phyloP scores from a whole-genome alignment of 2,888 invertebrate species.

The Agrotis exclamationis region DNA sequence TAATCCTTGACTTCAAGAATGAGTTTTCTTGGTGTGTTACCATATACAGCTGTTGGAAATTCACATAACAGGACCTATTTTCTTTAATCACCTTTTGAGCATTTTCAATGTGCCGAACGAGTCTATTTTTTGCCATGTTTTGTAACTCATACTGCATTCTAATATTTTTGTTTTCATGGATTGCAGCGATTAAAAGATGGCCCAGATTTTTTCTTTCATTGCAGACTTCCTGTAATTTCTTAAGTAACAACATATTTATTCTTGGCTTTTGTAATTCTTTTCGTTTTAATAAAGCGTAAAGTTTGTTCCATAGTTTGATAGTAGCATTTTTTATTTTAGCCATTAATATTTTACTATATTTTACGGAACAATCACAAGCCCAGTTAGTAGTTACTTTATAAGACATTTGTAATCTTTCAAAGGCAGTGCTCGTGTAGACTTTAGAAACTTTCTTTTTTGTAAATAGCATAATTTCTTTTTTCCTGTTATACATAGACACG shows the following conservation, averaged over 20 bases:
- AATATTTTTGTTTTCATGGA: constrained; percentile 83
- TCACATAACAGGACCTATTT: constrained; percentile 76
- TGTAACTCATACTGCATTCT: constrained; percentile 79
- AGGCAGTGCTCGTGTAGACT: constrained; percentile 53
- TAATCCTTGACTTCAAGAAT: constrained; percentile 78
- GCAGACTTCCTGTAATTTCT: constrained; percentile 77
- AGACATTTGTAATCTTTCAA: constrained; percentile 43
- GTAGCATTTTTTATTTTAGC: constrained; percentile 40
- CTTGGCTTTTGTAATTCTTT: constrained; percentile 52
- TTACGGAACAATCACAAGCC: constrained; percentile 58
- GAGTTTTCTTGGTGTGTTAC: constrained; percentile 83
- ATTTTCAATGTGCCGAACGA: constrained; percentile 76
- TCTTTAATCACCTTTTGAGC: constrained; percentile 80
- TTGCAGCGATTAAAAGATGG: constrained; percentile 77
- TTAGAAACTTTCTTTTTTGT: constrained; percentile 65
- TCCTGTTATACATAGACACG: constrained; percentile 75
- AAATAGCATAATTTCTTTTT: constrained; percentile 71
- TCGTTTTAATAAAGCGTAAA: constrained; percentile 29
- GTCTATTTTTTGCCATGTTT: constrained; percentile 78
- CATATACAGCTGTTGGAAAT: constrained; percentile 83
- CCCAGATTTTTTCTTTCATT: constrained; percentile 80
- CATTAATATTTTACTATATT: constrained; percentile 59
- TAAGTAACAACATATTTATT: constrained; percentile 73
- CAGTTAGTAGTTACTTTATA: constrained; percentile 67
- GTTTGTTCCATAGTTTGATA: constrained; percentile 23